A percentile compares a stretch with the other conserved stretches of the same genome.
Evolutionary conservation across 1,140 invertebrate genomes (phyloP).

Genomic region (Panagrolaimus sp.): DNA sequence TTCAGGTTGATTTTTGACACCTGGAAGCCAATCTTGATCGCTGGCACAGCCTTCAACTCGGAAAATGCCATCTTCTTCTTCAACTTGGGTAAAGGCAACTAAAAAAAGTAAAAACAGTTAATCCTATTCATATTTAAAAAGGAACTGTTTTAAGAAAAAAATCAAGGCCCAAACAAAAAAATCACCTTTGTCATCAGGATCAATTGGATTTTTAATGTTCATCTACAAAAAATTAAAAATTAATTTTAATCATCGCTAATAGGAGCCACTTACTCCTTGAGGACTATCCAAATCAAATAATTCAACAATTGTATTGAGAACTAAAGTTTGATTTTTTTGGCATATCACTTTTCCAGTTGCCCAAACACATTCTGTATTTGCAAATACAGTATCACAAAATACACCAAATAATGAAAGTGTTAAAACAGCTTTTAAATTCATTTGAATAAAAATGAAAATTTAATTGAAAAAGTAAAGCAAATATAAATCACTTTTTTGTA

Average conservation of each 20-base stretch:
- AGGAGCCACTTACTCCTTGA: constrained; percentile 22
- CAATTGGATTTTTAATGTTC: constrained; percentile 31
- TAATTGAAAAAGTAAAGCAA: no score
- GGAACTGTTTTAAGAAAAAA: no score
- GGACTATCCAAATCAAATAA: constrained; percentile 44
- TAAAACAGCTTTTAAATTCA: no score
- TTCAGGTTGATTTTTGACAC: constrained; percentile 30
- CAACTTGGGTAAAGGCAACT: constrained; percentile 31
- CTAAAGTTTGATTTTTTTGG: constrained; percentile 35
- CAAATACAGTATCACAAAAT: neutral
- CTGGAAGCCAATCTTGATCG: constrained; percentile 32
- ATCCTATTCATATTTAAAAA: no score
- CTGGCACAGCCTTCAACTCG: constrained; percentile 35
- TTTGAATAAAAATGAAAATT: no score
- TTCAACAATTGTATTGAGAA: constrained; percentile 32
- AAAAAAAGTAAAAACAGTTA: no score
- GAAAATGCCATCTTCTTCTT: constrained; percentile 28
- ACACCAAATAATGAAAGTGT: neutral
- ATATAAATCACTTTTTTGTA: no score
- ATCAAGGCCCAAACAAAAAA: no score
- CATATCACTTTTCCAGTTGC: constrained; percentile 36
- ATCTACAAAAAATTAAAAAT: constrained; percentile 24
- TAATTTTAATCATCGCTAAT: neutral
- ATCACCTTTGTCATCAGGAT: constrained; percentile 46
- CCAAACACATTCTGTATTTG: constrained; percentile 36